phyloP scores from a whole-genome alignment of 2,888 invertebrate genomes.

The Plusia festucae region DNA sequence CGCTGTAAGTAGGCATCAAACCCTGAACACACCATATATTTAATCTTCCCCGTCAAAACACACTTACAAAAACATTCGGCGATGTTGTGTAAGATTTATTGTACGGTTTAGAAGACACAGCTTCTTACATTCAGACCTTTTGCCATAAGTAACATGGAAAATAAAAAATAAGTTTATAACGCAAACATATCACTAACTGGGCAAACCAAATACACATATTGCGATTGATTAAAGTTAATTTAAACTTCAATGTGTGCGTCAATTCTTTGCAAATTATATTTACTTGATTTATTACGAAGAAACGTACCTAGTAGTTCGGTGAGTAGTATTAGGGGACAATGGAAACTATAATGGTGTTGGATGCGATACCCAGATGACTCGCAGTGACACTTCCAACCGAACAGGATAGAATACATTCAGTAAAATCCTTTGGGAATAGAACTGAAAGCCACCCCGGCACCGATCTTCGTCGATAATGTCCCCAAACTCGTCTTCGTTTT shows the following conservation, averaged over 20 bases:
- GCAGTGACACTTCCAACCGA: slow-evolving; percentile 58
- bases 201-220: no score
- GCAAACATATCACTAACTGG: no score
- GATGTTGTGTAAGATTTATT: slow-evolving; percentile 9
- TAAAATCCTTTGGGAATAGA: slow-evolving; percentile 64
- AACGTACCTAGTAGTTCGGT: not conserved
- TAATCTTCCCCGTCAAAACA: slow-evolving; percentile 46
- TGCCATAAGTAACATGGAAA: no score
- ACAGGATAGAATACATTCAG: slow-evolving; percentile 63
- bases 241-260: no score
- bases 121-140: not conserved
- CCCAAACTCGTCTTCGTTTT: slow-evolving; percentile 66
- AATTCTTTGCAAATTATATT: no score
- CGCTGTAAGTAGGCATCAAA: slow-evolving; percentile 67
- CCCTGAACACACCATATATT: slow-evolving; percentile 52
- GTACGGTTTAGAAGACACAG: not conserved
- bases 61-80: slow-evolving; percentile 21
- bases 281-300: not conserved
- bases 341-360: slow-evolving; percentile 40
- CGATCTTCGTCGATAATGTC: slow-evolving; percentile 72
- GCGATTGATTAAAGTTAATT: no score
- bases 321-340: slow-evolving; percentile 11
- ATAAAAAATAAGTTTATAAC: no score
- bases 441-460: slow-evolving; percentile 71
- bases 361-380: slow-evolving; percentile 29